These are phyloP conservation scores for Naso thynnoides DNA, from an alignment of 2,797 vertebrate species.

Conservation along the genomic window DNA sequence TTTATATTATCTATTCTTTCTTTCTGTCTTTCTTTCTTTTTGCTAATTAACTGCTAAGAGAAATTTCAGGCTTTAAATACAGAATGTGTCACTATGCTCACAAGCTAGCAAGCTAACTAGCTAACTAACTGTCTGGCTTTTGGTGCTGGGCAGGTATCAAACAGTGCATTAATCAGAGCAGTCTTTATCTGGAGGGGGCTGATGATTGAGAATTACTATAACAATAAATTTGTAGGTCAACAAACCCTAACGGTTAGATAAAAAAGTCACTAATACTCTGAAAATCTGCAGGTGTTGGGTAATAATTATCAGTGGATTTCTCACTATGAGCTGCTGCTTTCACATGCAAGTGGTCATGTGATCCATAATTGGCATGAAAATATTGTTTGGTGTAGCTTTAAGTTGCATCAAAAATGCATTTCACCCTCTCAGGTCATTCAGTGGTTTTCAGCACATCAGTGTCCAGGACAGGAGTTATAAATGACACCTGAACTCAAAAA, in stretches of 20 bases:
- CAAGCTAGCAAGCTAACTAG: too few species aligned
- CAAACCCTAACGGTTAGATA: not conserved
- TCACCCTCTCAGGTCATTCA: not conserved
- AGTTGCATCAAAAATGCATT: constrained; percentile 5
- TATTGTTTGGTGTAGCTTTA: not conserved
- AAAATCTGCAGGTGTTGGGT: not conserved
- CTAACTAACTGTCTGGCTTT: not conserved
- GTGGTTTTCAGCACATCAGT: not conserved
- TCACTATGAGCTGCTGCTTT: not conserved
- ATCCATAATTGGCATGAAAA: not conserved
- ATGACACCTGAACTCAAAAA: not conserved
- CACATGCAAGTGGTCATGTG: not conserved
- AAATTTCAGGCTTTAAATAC: not conserved
- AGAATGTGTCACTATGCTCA: not conserved
- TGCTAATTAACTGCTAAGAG: not conserved
- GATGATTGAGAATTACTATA: not conserved
- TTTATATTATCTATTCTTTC: not conserved
- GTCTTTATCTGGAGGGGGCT: not conserved
- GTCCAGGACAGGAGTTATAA: not conserved
- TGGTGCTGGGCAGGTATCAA: not conserved
- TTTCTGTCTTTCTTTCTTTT: not conserved
- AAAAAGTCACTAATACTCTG: not conserved
- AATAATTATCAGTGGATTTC: not conserved
- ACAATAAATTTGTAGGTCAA: not conserved
- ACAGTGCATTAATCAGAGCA: not conserved